These are phyloP conservation scores for Dendrocopos noguchii DNA, from an alignment of 2,113 vertebrate species.

Conservation along the genomic window DNA sequence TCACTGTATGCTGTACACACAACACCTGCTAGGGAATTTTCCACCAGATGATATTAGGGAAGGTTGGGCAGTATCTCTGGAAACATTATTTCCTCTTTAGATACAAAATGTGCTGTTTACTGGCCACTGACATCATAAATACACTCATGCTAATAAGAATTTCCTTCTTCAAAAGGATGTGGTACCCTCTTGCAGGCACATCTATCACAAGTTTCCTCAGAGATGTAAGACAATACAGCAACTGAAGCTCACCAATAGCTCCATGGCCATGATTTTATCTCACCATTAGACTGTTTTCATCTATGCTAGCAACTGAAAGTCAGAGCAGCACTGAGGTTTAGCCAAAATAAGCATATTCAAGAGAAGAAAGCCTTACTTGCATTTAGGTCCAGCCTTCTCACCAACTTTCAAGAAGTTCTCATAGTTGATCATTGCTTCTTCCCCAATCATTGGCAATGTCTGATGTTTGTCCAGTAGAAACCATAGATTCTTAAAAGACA, in stretches of 20 bases:
- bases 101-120: not conserved
- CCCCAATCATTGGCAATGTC: conserved; percentile 90
- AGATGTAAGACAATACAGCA: not conserved
- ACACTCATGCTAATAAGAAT: not conserved
- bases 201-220: not conserved
- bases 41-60: not conserved
- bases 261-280: not conserved
- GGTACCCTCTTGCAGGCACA: not conserved
- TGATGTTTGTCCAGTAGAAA: conserved; percentile 98
- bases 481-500: conserved; percentile 88
- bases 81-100: not conserved
- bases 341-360: not conserved
- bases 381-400: conserved; percentile 92
- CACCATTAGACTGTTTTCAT: not conserved
- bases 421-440: conserved; percentile 98
- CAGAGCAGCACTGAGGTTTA: not conserved
- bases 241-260: not conserved
- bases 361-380: conserved; percentile 82
- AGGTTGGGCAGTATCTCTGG: not conserved
- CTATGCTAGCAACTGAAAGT: not conserved
- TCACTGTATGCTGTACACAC: not conserved
- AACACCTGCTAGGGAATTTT: not conserved
- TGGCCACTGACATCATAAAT: not conserved
- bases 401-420: conserved; percentile 92
- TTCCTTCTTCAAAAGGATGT: not conserved